phyloP scores from a whole-genome alignment of 1,140 invertebrate genomes.

The Cataglyphis hispanica region DNA sequence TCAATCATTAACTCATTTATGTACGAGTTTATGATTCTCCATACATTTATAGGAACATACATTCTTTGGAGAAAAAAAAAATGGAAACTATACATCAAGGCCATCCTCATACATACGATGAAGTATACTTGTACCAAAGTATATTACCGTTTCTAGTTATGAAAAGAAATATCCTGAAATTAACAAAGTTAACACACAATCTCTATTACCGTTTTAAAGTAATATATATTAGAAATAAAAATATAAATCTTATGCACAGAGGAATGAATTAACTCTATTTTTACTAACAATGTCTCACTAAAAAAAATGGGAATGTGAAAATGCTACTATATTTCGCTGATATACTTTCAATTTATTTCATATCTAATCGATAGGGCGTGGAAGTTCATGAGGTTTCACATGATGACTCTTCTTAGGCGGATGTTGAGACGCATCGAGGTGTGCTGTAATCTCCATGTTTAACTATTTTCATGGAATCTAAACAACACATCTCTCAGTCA shows the following conservation, averaged over 20 bases:
- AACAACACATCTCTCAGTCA: neutral
- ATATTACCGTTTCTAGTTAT: constrained; percentile 73
- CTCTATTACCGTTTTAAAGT: constrained; percentile 71
- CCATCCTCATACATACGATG: constrained; percentile 64
- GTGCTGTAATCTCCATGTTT: neutral
- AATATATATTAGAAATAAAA: constrained; percentile 74
- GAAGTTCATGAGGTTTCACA: constrained; percentile 9
- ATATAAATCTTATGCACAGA: constrained; percentile 67
- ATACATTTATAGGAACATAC: constrained; percentile 6
- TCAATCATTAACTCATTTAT: constrained; percentile 51
- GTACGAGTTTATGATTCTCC: constrained; percentile 48
- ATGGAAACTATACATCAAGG: constrained; percentile 73
- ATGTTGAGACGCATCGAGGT: neutral
- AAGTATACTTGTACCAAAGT: constrained; percentile 74
- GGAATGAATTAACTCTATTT: constrained; percentile 70
- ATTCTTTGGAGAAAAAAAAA: constrained; percentile 3
- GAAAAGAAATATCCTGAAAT: constrained; percentile 63
- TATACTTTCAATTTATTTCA: constrained; percentile 62
- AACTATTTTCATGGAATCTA: constrained; percentile 9
- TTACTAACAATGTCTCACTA: constrained; percentile 69
- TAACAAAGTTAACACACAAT: constrained; percentile 69
- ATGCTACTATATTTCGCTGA: constrained; percentile 64
- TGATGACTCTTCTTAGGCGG: neutral
- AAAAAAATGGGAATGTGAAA: constrained; percentile 58
- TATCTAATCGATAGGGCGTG: constrained; percentile 29